Conservation (phyloP, 2,888 invertebrate species). For the Aphodius sticticus region DNA sequence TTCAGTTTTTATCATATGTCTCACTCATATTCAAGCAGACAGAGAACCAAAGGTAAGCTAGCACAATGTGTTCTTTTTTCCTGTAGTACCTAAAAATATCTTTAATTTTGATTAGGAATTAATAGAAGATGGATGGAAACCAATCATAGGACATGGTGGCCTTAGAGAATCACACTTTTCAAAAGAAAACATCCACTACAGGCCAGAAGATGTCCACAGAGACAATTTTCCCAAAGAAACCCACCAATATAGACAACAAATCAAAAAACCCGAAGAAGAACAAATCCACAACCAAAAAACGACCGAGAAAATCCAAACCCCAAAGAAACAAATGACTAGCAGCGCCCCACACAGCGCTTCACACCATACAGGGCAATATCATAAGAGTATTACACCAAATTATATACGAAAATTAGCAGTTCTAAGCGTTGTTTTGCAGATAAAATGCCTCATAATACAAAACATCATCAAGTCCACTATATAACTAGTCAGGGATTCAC, state of each 20-base stretch:
- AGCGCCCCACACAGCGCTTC: not conserved
- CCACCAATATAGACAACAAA: not conserved
- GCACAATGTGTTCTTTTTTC: not conserved
- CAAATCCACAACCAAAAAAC: not conserved
- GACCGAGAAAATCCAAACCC: not conserved
- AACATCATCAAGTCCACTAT: conserved; percentile 38
- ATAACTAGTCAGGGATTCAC: conserved; percentile 54
- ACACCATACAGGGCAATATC: conserved; percentile 18
- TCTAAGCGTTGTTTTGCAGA: conserved; percentile 23
- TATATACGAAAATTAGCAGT: no score
- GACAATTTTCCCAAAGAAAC: not conserved
- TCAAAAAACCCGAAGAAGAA: not conserved
- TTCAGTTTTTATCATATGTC: conserved; percentile 38
- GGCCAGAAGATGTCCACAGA: conserved; percentile 6
- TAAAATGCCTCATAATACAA: conserved; percentile 41
- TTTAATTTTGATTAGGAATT: conserved; percentile 41
- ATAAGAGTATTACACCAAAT: not conserved
- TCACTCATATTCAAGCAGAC: conserved; percentile 33
- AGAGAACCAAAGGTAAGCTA: conserved; percentile 37
- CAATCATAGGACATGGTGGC: conserved; percentile 61
- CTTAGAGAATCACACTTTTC: conserved; percentile 22
- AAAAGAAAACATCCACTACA: conserved; percentile 6
- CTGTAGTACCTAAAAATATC: conserved; percentile 13
- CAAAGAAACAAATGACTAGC: not conserved
- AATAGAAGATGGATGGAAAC: conserved; percentile 70